A percentile compares a stretch with the other conserved stretches of the same genome.
These are phyloP conservation scores for Thamnophis sirtalis DNA, from an alignment of 2,113 vertebrate genomes.

Conservation along the genomic window DNA sequence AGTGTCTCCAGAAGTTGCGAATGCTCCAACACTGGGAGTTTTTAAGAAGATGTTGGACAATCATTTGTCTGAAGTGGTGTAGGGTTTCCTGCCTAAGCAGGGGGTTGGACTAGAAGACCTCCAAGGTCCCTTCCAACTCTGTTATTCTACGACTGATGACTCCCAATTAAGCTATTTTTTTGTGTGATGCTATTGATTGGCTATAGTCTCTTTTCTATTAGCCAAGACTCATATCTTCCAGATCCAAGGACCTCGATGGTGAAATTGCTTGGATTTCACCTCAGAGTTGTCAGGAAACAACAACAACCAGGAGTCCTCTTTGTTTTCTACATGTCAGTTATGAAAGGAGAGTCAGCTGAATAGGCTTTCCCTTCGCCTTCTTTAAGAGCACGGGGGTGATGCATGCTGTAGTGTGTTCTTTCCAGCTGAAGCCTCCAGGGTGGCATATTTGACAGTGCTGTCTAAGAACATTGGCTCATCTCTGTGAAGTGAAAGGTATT, in stretches of 20 bases:
- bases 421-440: constrained; percentile 18
- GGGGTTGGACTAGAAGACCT: too few relatives aligned
- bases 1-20: too few relatives aligned
- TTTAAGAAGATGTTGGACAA: too few relatives aligned
- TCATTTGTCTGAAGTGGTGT: too few relatives aligned
- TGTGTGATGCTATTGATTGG: background rate
- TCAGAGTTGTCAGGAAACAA: background rate
- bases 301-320: background rate
- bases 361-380: background rate
- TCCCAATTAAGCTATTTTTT: background rate
- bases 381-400: background rate
- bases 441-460: constrained; percentile 6
- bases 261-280: background rate
- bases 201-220: background rate
- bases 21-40: too few relatives aligned
- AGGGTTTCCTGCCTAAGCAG: too few relatives aligned
- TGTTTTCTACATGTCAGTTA: background rate
- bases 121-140: too few relatives aligned
- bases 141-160: background rate
- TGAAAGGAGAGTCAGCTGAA: background rate
- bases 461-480: constrained; percentile 18
- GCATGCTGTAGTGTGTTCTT: background rate
- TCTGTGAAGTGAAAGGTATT: constrained; percentile 28
- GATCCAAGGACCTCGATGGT: background rate
- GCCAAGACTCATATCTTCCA: background rate